phyloP scores from a whole-genome alignment of 2,797 vertebrate species.

The Protonibea diacanthus region DNA sequence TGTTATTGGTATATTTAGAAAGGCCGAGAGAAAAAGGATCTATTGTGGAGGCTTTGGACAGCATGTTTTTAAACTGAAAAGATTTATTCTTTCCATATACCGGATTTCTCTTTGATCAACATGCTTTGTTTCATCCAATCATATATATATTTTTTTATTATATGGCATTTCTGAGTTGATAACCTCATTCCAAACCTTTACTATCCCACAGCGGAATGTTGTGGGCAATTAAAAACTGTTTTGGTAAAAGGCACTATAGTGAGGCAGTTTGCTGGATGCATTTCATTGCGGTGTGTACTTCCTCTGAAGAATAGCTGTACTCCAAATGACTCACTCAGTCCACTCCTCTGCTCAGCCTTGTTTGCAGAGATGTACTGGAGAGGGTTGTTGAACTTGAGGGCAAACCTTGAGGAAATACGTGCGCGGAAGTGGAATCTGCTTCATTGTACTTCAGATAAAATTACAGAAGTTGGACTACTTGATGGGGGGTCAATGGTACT shows the following conservation, averaged over 20 bases:
- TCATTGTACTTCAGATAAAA: slow-evolving; percentile 41
- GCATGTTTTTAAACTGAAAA: too few species aligned
- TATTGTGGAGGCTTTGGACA: background rate
- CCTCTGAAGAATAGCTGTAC: slow-evolving; percentile 11
- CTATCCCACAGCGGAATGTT: slow-evolving; percentile 11
- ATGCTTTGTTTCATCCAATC: slow-evolving; percentile 12
- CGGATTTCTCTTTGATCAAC: slow-evolving; percentile 20
- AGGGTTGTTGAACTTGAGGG: slow-evolving; percentile 58
- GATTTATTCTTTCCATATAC: slow-evolving; percentile 5
- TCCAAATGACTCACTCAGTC: slow-evolving; percentile 40
- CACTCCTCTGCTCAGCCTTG: slow-evolving; percentile 20
- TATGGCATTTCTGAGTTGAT: slow-evolving; percentile 20
- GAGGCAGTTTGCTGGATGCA: slow-evolving; percentile 19
- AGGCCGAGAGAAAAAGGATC: background rate
- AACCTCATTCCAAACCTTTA: slow-evolving; percentile 3
- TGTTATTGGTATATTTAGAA: slow-evolving; percentile 5
- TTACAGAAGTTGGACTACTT: slow-evolving; percentile 37
- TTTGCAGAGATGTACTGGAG: slow-evolving; percentile 44
- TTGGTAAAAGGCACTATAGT: slow-evolving; percentile 11
- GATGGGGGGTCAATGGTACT: slow-evolving; percentile 42
- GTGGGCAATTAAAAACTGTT: slow-evolving; percentile 19
- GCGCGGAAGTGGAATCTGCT: slow-evolving; percentile 27
- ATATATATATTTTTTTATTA: background rate
- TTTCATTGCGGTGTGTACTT: slow-evolving; percentile 19
- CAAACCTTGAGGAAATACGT: slow-evolving; percentile 40